A percentile compares a stretch with the other conserved stretches of the same genome.
phyloP scores from a whole-genome alignment of 2,888 invertebrate genomes.

The Lasioglossum malachurum region DNA sequence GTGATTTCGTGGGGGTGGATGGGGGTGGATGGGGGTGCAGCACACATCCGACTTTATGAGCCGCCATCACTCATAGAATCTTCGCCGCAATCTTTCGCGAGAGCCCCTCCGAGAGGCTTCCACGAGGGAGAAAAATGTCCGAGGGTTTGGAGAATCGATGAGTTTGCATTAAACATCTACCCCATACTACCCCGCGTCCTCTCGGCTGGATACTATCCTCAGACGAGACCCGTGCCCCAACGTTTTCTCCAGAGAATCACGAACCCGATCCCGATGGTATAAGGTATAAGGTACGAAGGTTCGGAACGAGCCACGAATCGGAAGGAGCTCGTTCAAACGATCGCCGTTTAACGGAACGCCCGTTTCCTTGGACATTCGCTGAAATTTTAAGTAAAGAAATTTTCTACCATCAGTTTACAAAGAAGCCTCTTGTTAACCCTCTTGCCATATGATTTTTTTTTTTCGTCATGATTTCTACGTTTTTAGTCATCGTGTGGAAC shows the following conservation, averaged over 20 bases:
- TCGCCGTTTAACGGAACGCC: not conserved
- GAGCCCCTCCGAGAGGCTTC: conserved; percentile 64
- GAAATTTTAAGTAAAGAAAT: not conserved
- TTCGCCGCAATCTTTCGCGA: conserved; percentile 77
- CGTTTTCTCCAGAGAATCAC: conserved; percentile 47
- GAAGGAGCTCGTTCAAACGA: conserved; percentile 40
- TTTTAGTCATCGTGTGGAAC: no score
- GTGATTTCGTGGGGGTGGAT: conserved; percentile 47
- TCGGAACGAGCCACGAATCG: conserved; percentile 49
- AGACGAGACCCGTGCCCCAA: conserved; percentile 26
- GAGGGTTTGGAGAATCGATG: conserved; percentile 79
- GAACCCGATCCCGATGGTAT: conserved; percentile 40
- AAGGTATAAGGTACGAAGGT: conserved; percentile 45
- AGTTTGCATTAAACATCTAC: conserved; percentile 81
- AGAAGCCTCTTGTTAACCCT: not conserved
- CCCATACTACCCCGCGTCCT: conserved; percentile 31
- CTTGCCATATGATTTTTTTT: not conserved
- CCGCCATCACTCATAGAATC: conserved; percentile 81
- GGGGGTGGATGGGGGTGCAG: conserved; percentile 33
- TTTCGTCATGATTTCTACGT: no score
- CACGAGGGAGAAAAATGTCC: conserved; percentile 76
- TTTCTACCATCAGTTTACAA: not conserved
- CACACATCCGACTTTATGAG: conserved; percentile 74
- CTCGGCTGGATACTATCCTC: conserved; percentile 30
- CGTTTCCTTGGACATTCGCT: not conserved